Evolutionary conservation across 2,797 vertebrate genomes (phyloP).

Genomic region (Halcyon smyrnensis): DNA sequence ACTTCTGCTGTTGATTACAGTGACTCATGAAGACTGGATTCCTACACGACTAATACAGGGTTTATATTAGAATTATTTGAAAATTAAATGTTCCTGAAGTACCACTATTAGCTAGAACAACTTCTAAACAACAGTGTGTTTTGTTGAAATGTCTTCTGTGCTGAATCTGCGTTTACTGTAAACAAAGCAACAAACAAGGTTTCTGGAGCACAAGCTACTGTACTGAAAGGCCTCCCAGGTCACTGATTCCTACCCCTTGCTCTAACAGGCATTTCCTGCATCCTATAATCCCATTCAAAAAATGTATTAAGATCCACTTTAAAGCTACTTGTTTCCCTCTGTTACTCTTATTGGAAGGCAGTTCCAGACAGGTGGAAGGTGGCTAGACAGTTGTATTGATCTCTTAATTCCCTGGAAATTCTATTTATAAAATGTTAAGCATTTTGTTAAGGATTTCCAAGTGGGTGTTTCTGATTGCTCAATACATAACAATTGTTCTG

Average conservation of each 20-base stretch:
- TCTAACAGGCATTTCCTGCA: slow-evolving; percentile 7
- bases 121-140: neutral
- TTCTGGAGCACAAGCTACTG: neutral
- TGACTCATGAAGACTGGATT: neutral
- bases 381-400: slow-evolving; percentile 62
- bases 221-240: neutral
- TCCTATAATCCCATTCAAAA: slow-evolving; percentile 42
- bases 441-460: slow-evolving; percentile 63
- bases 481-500: slow-evolving; percentile 46
- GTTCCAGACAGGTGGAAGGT: slow-evolving; percentile 54
- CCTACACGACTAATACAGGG: neutral
- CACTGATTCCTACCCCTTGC: neutral
- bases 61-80: slow-evolving; percentile 9
- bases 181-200: neutral
- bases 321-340: slow-evolving; percentile 31
- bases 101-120: neutral
- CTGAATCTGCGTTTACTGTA: neutral
- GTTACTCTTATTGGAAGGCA: slow-evolving; percentile 20
- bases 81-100: neutral
- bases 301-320: slow-evolving; percentile 39
- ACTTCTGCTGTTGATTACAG: neutral
- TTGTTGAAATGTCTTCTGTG: neutral
- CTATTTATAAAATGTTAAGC: slow-evolving; percentile 55
- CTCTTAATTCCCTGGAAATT: slow-evolving; percentile 63
- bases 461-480: slow-evolving; percentile 52